Evolutionary conservation across 2,888 invertebrate genomes (phyloP).

Genomic region (Lasioglossum vierecki): DNA sequence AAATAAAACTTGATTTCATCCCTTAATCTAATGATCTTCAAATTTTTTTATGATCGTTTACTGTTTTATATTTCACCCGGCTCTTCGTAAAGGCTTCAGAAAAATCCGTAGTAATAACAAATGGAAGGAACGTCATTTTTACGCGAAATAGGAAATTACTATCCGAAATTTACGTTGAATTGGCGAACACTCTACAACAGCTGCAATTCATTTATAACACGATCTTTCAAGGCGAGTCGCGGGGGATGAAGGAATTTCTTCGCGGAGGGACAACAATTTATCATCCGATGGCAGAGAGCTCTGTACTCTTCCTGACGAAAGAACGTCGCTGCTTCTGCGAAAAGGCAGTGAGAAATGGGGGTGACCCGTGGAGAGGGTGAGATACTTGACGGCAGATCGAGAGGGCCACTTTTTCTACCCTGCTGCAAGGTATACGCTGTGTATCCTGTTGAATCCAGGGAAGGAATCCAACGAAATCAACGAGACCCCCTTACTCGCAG

Average conservation of each 20-base stretch:
- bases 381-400: slow-evolving; percentile 34
- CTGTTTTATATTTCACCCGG: too few relatives aligned
- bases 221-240: slow-evolving; percentile 9
- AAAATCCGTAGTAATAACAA: too few relatives aligned
- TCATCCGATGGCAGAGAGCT: slow-evolving; percentile 16
- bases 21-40: too few relatives aligned
- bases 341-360: slow-evolving; percentile 37
- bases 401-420: slow-evolving; percentile 18
- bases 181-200: slow-evolving; percentile 31
- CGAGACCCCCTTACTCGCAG: background rate
- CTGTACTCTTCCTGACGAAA: slow-evolving; percentile 11
- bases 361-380: slow-evolving; percentile 3
- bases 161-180: background rate
- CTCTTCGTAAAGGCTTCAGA: too few relatives aligned
- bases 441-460: slow-evolving; percentile 10
- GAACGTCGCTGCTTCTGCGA: slow-evolving; percentile 14
- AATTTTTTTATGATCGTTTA: too few relatives aligned
- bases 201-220: slow-evolving; percentile 2
- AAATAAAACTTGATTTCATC: too few relatives aligned
- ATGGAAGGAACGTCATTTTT: too few relatives aligned
- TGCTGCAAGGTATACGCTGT: background rate
- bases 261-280: slow-evolving; percentile 29
- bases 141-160: too few relatives aligned
- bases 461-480: background rate
- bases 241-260: slow-evolving; percentile 1